These are phyloP conservation scores for Tyto alba DNA, from an alignment of 2,113 vertebrate genomes.

Conservation along the genomic window DNA sequence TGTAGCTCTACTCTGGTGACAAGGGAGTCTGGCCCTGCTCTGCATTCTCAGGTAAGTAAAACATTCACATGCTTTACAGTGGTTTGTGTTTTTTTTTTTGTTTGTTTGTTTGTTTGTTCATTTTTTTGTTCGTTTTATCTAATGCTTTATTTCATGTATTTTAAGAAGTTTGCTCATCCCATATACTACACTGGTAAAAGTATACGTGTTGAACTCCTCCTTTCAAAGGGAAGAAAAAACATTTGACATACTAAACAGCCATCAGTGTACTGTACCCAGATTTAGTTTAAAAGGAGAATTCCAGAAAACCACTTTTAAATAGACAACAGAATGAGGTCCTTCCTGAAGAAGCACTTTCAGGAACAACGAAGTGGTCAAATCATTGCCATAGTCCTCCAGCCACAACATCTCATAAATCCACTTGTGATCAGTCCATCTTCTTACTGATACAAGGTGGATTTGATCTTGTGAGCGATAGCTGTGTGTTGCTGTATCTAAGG, in stretches of 20 bases:
- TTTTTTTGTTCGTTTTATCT: neutral
- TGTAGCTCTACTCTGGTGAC: neutral
- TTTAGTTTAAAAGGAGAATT: neutral
- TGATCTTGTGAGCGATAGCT: neutral
- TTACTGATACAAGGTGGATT: neutral
- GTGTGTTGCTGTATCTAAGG: neutral
- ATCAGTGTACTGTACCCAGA: neutral
- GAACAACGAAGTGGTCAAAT: neutral
- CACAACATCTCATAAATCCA: neutral
- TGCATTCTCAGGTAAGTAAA: neutral
- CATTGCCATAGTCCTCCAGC: neutral
- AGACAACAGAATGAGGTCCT: neutral
- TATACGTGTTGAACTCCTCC: neutral
- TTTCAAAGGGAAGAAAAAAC: neutral
- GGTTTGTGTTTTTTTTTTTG: neutral
- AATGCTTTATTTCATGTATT: neutral
- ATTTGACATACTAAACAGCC: neutral
- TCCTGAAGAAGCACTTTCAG: neutral
- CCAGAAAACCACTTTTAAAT: neutral
- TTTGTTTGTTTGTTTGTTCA: neutral
- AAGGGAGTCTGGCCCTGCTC: neutral
- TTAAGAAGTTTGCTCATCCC: neutral
- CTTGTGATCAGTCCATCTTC: neutral
- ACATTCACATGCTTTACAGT: neutral
- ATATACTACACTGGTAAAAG: neutral